A percentile compares a stretch with the other conserved stretches of the same genome.
phyloP scores from a whole-genome alignment of 2,888 invertebrate genomes.

The Pterostichus madidus region DNA sequence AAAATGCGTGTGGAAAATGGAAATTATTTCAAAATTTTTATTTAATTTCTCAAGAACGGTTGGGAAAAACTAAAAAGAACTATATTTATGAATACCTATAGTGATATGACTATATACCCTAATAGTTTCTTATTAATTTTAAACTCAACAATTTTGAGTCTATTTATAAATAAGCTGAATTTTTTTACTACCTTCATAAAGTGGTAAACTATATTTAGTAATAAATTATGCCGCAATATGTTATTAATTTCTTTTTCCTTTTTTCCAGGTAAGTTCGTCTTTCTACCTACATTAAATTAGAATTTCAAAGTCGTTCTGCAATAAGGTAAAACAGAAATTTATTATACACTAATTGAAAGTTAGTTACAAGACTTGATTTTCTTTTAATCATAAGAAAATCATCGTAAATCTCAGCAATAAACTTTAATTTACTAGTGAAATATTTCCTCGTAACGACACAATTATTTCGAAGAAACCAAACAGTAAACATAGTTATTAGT shows the following conservation, averaged over 20 bases:
- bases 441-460: conserved; percentile 2
- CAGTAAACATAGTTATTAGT: conserved; percentile 51
- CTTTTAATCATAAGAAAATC: conserved; percentile 13
- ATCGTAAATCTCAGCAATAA: conserved; percentile 39
- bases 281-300: conserved; percentile 10
- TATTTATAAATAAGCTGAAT: too few species aligned
- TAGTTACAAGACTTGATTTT: conserved; percentile 24
- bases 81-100: too few species aligned
- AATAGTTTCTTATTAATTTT: too few species aligned
- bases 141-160: too few species aligned
- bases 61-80: too few species aligned
- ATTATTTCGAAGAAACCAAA: conserved; percentile 13
- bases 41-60: too few species aligned
- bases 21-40: too few species aligned
- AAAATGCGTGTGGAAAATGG: too few species aligned
- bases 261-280: conserved; percentile 6
- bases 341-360: conserved; percentile 30
- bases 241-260: background rate
- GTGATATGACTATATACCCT: too few species aligned
- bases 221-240: conserved; percentile 1
- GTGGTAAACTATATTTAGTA: background rate
- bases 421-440: conserved; percentile 31
- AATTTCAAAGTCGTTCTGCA: background rate
- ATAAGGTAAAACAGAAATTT: conserved; percentile 37
- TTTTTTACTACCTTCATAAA: background rate